These are phyloP conservation scores for Pandemis corylana DNA, from an alignment of 2,888 invertebrate species.

Conservation along the genomic window DNA sequence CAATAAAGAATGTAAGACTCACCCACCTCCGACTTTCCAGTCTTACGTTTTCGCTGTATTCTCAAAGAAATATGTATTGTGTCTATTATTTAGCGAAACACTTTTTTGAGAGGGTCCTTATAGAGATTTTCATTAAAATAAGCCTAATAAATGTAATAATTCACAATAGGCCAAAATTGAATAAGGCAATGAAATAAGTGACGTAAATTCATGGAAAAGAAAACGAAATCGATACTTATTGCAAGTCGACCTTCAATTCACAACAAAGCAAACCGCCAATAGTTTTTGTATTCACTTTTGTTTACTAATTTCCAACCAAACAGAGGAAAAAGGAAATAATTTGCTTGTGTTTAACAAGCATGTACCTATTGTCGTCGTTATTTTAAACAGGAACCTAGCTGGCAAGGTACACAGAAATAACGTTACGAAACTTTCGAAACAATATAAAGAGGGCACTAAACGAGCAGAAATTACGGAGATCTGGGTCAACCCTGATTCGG, in stretches of 20 bases:
- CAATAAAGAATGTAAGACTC: constrained; percentile 13
- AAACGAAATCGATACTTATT: constrained; percentile 45
- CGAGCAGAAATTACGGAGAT: constrained; percentile 60
- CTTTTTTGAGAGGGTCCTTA: not conserved
- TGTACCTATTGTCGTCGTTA: constrained; percentile 11
- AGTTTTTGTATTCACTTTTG: constrained; percentile 40
- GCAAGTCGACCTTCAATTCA: constrained; percentile 44
- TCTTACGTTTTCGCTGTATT: constrained; percentile 5
- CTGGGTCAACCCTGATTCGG: constrained; percentile 65
- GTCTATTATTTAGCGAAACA: not conserved
- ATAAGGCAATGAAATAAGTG: constrained; percentile 21
- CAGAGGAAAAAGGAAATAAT: constrained; percentile 19
- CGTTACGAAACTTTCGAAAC: constrained; percentile 44
- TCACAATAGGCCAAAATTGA: constrained; percentile 2
- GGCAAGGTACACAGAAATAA: constrained; percentile 8
- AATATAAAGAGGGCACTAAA: constrained; percentile 49
- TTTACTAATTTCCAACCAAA: constrained; percentile 31
- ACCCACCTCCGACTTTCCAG: constrained; percentile 7
- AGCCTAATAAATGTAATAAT: not conserved
- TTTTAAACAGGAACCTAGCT: constrained; percentile 12
- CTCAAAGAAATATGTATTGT: not conserved
- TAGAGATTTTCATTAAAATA: not conserved
- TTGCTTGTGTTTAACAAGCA: constrained; percentile 27
- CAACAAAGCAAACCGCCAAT: constrained; percentile 23
- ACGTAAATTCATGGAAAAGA: constrained; percentile 37